A percentile compares a stretch with the other conserved stretches of the same genome.
These are phyloP conservation scores for Ptilorrhoa leucosticta DNA, from an alignment of 2,113 vertebrate species.

Conservation along the genomic window DNA sequence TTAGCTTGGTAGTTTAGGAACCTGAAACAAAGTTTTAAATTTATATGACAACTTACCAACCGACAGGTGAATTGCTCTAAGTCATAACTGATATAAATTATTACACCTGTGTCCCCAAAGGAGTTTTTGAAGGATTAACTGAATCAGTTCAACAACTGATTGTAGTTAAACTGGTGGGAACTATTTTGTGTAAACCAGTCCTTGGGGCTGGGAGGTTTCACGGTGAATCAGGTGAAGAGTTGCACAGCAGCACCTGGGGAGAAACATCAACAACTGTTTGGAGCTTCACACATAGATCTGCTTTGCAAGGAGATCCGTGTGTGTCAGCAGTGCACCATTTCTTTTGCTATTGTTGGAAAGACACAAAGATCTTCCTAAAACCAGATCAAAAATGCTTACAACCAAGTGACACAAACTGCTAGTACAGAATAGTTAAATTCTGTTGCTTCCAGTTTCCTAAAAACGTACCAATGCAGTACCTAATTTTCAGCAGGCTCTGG, in stretches of 20 bases:
- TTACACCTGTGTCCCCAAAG: neutral
- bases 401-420: neutral
- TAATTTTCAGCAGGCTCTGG: neutral
- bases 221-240: rapidly evolving
- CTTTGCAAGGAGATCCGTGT: neutral
- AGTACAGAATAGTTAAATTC: neutral
- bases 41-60: neutral
- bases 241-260: neutral
- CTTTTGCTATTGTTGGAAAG: neutral
- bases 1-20: neutral
- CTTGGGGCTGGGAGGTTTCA: neutral
- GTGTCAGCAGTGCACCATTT: neutral
- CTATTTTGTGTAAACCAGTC: neutral
- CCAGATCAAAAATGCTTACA: neutral
- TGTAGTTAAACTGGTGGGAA: neutral
- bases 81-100: neutral
- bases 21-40: neutral
- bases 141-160: neutral
- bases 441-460: neutral
- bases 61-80: neutral
- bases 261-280: neutral
- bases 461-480: rapidly evolving
- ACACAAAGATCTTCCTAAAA: neutral
- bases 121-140: neutral
- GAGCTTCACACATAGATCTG: neutral